Conservation (phyloP, 1,140 invertebrate genomes). For the Mya arenaria region DNA sequence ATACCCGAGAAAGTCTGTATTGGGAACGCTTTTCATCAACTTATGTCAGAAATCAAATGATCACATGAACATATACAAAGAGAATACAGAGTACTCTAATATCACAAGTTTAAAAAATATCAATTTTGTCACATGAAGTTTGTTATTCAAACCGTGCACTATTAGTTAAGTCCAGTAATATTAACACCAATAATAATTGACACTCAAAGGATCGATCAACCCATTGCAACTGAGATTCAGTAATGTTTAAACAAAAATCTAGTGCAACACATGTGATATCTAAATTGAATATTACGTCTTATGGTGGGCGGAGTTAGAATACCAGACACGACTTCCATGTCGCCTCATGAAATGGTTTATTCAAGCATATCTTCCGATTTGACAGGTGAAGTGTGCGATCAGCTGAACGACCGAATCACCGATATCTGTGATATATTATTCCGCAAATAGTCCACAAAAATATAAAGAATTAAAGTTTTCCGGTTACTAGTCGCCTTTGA, state of each 20-base stretch:
- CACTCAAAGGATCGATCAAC: not conserved
- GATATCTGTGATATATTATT: not conserved
- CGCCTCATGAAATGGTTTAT: too few species aligned
- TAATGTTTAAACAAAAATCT: constrained; percentile 4
- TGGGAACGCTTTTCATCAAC: not conserved
- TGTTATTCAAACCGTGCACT: not conserved
- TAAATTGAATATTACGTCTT: constrained; percentile 32
- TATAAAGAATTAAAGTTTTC: not conserved
- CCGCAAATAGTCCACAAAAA: not conserved
- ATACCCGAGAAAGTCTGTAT: not conserved
- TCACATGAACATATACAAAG: not conserved
- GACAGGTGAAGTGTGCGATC: constrained; percentile 24
- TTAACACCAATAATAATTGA: not conserved
- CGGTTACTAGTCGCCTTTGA: not conserved
- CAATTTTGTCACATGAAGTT: not conserved
- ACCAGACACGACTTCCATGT: constrained; percentile 17
- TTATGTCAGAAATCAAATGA: not conserved
- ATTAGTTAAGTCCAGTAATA: not conserved
- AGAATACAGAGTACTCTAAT: not conserved
- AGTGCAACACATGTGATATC: constrained; percentile 22
- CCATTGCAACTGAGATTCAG: not conserved
- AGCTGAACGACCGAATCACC: constrained; percentile 28
- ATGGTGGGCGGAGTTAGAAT: constrained; percentile 32
- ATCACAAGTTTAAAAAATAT: not conserved
- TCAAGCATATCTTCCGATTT: constrained; percentile 27